phyloP scores from a whole-genome alignment of 1,140 invertebrate species.

The Adelges cooleyi region DNA sequence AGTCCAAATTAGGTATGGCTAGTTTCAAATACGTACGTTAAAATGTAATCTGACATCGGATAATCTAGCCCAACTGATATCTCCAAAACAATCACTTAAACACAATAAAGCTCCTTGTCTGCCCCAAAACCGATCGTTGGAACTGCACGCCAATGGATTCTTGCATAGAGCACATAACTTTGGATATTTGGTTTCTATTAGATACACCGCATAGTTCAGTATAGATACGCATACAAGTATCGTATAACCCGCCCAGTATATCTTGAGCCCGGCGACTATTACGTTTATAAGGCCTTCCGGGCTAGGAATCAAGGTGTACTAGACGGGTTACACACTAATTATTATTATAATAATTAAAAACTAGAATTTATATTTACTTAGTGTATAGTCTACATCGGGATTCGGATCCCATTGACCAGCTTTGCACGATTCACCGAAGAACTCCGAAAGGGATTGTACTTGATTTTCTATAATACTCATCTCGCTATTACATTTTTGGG shows the following conservation, averaged over 20 bases:
- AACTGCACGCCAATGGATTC: constrained; percentile 47
- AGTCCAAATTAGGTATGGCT: too few species aligned
- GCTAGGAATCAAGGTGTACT: too few species aligned
- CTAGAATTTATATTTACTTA: constrained; percentile 53
- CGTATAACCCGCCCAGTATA: too few species aligned
- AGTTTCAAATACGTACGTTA: constrained; percentile 47
- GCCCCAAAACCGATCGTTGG: constrained; percentile 66
- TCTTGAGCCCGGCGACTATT: too few species aligned
- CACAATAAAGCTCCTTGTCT: constrained; percentile 65
- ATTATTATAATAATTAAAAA: too few species aligned
- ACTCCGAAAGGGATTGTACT: constrained; percentile 52
- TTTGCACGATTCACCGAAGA: constrained; percentile 63
- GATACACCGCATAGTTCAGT: neutral
- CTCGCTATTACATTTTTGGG: constrained; percentile 49
- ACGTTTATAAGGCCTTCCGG: too few species aligned
- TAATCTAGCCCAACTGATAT: constrained; percentile 66
- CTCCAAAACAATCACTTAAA: constrained; percentile 58
- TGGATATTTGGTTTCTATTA: constrained; percentile 43
- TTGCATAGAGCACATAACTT: constrained; percentile 59
- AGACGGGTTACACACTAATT: too few species aligned
- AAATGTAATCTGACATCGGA: constrained; percentile 53
- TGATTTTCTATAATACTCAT: constrained; percentile 59
- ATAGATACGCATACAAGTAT: neutral
- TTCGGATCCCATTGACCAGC: constrained; percentile 69
- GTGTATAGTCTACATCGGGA: constrained; percentile 45